These are phyloP conservation scores for Drosophila incognita DNA, from an alignment of 2,888 invertebrate genomes.

Conservation along the genomic window DNA sequence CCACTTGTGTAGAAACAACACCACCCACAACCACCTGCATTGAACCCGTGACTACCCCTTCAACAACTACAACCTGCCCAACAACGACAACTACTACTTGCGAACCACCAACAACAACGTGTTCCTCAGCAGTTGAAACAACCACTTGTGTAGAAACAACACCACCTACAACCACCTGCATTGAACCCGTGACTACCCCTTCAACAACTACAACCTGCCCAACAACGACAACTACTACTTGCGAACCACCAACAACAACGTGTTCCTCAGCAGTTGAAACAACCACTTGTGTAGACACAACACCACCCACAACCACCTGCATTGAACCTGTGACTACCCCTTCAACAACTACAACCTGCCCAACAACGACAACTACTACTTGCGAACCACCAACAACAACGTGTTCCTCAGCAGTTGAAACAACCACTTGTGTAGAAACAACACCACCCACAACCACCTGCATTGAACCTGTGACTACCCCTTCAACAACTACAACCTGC, in stretches of 20 bases:
- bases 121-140: slow-evolving; percentile 28
- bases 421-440: slow-evolving; percentile 2
- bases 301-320: slow-evolving; percentile 3
- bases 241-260: not conserved
- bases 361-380: not conserved
- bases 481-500: slow-evolving; percentile 12
- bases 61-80: slow-evolving; percentile 2
- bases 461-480: not conserved
- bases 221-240: slow-evolving; percentile 1
- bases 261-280: not conserved
- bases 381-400: not conserved
- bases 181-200: slow-evolving; percentile 1
- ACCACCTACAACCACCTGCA: slow-evolving; percentile 10
- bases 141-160: slow-evolving; percentile 11
- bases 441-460: not conserved
- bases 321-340: slow-evolving; percentile 17
- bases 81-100: slow-evolving; percentile 14
- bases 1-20: not conserved
- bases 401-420: not conserved
- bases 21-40: slow-evolving; percentile 23
- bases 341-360: not conserved
- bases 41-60: too few species aligned
- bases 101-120: slow-evolving; percentile 28
- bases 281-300: not conserved
- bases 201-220: not conserved